phyloP scores from a whole-genome alignment of 2,113 vertebrate genomes.

The Paraplagusia blochii region DNA sequence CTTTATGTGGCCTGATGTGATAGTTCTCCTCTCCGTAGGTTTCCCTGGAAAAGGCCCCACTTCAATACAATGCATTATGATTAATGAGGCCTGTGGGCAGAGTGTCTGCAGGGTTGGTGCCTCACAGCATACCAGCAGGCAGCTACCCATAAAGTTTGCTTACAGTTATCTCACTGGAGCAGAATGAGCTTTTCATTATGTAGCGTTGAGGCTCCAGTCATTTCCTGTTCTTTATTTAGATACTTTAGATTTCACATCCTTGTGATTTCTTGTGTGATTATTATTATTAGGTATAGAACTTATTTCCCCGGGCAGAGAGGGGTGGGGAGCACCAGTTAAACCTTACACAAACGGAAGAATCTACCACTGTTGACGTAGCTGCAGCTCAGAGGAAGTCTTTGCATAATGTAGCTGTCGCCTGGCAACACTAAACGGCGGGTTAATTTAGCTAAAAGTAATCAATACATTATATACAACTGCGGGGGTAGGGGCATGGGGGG shows the following conservation, averaged over 20 bases:
- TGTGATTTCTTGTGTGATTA: neutral
- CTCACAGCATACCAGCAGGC: slow-evolving; percentile 52
- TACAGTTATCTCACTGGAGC: slow-evolving; percentile 29
- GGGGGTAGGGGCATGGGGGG: slow-evolving; percentile 32
- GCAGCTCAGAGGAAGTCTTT: slow-evolving; percentile 41
- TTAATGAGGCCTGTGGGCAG: slow-evolving; percentile 69
- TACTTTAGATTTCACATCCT: neutral
- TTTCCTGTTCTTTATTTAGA: neutral
- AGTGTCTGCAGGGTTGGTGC: slow-evolving; percentile 47
- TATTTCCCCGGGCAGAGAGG: too few relatives aligned
- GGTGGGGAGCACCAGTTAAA: neutral
- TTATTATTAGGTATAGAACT: too few relatives aligned
- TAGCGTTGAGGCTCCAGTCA: neutral
- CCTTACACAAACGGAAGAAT: neutral
- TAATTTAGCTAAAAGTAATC: slow-evolving; percentile 59
- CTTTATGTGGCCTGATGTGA: slow-evolving; percentile 13
- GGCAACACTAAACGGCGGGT: slow-evolving; percentile 65
- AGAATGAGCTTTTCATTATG: slow-evolving; percentile 9
- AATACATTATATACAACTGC: slow-evolving; percentile 64
- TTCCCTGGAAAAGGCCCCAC: slow-evolving; percentile 39
- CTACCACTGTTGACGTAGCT: slow-evolving; percentile 13
- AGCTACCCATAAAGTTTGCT: slow-evolving; percentile 41
- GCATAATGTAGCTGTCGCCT: slow-evolving; percentile 70
- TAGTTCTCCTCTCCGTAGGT: slow-evolving; percentile 27
- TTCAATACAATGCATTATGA: slow-evolving; percentile 65